Conservation (phyloP, 2,113 vertebrate species). For the Prochilodus magdalenae region DNA sequence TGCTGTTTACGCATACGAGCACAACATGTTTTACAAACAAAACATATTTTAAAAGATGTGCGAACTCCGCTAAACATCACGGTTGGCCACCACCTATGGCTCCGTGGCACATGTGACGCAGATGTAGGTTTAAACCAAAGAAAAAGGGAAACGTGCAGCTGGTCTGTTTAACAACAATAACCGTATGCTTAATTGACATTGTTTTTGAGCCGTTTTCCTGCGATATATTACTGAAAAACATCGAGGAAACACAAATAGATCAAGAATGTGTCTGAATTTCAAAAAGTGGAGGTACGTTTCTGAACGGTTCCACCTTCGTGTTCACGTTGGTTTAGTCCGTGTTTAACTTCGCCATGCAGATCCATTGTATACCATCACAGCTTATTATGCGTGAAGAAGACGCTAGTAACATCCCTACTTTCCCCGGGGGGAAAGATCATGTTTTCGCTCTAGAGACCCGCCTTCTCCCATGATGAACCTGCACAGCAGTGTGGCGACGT, state of each 20-base stretch:
- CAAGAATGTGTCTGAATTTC: background rate
- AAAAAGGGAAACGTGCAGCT: background rate
- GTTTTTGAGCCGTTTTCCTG: background rate
- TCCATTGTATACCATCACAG: background rate
- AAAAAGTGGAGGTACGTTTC: background rate
- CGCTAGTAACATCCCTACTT: background rate
- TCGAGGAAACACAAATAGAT: background rate
- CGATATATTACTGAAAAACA: background rate
- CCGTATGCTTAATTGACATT: background rate
- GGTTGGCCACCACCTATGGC: constrained; percentile 51
- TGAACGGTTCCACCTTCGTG: background rate
- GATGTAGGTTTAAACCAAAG: background rate
- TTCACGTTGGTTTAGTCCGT: background rate
- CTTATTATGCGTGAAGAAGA: background rate
- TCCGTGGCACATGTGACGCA: constrained; percentile 54
- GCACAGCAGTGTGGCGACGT: background rate
- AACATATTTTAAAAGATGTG: too few relatives aligned
- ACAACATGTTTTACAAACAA: too few relatives aligned
- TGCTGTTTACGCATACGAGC: background rate
- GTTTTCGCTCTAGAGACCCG: background rate
- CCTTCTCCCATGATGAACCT: background rate
- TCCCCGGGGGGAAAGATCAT: background rate
- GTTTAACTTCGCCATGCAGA: background rate
- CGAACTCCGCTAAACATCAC: background rate
- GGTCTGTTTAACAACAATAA: background rate